Evolutionary conservation across 2,797 vertebrate species (phyloP).

Genomic region (Ctenochaetus hawaiiensis): DNA sequence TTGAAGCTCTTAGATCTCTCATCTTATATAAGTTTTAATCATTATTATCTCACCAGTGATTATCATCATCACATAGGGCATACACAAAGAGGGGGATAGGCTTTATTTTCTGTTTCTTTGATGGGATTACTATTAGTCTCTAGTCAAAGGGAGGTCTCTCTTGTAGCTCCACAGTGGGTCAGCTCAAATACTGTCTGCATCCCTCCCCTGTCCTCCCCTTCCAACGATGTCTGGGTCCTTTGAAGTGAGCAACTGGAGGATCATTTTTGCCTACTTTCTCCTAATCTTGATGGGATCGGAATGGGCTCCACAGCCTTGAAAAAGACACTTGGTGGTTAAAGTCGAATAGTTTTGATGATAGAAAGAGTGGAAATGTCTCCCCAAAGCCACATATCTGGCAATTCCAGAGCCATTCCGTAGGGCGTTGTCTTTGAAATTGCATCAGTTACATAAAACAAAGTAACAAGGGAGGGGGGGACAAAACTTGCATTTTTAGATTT

Average conservation of each 20-base stretch:
- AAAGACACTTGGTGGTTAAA: constrained; percentile 56
- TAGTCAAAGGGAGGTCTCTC: constrained; percentile 61
- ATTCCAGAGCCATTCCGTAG: constrained; percentile 51
- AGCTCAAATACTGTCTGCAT: constrained; percentile 56
- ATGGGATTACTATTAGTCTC: constrained; percentile 77
- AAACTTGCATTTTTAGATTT: constrained; percentile 76
- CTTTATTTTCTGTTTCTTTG: constrained; percentile 71
- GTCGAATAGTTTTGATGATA: constrained; percentile 64
- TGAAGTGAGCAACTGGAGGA: constrained; percentile 78
- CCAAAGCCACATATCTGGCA: constrained; percentile 54
- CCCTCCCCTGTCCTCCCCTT: constrained; percentile 44
- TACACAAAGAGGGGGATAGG: constrained; percentile 50
- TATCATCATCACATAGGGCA: constrained; percentile 35
- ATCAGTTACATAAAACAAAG: constrained; percentile 72
- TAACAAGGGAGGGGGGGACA: constrained; percentile 23
- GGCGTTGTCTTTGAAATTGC: constrained; percentile 63
- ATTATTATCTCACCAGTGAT: constrained; percentile 38
- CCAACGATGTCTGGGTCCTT: constrained; percentile 58
- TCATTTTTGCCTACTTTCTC: constrained; percentile 64
- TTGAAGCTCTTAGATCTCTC: constrained; percentile 29
- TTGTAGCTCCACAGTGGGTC: constrained; percentile 55
- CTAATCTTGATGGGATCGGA: constrained; percentile 67
- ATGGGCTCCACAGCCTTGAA: constrained; percentile 61
- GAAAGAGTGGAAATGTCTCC: constrained; percentile 59
- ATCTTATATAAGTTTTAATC: constrained; percentile 21